A percentile compares a stretch with the other conserved stretches of the same genome.
phyloP scores from a whole-genome alignment of 2,797 vertebrate species.

The Thaleichthys pacificus region DNA sequence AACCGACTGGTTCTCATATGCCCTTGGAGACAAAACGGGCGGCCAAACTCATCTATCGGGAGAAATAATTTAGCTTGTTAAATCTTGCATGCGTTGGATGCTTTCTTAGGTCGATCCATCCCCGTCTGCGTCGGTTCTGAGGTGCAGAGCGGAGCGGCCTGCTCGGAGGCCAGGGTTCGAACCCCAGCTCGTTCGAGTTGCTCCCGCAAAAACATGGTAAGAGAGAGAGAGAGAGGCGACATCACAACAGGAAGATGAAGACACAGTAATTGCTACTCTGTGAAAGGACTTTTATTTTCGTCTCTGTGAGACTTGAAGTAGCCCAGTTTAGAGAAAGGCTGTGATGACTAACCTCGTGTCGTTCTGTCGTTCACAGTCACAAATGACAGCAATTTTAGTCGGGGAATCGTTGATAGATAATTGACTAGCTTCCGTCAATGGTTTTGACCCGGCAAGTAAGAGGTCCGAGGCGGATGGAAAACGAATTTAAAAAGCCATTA shows the following conservation, averaged over 20 bases:
- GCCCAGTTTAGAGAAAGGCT: constrained; percentile 2
- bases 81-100: neutral
- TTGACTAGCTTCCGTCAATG: neutral
- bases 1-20: no score
- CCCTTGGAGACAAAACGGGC: no score
- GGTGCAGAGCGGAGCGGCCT: neutral
- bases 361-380: neutral
- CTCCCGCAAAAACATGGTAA: no score
- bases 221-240: no score
- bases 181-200: no score
- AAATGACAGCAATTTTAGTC: neutral
- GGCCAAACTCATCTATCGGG: no score
- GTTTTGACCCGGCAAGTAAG: neutral
- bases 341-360: neutral
- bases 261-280: constrained; percentile 1
- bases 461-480: neutral
- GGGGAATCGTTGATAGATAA: neutral
- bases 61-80: neutral
- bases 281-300: neutral
- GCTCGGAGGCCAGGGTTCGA: no score
- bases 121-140: neutral
- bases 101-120: neutral
- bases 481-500: neutral
- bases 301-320: neutral
- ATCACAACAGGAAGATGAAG: neutral